phyloP scores from a whole-genome alignment of 2,888 invertebrate genomes.

The Pogonocherus hispidulus region DNA sequence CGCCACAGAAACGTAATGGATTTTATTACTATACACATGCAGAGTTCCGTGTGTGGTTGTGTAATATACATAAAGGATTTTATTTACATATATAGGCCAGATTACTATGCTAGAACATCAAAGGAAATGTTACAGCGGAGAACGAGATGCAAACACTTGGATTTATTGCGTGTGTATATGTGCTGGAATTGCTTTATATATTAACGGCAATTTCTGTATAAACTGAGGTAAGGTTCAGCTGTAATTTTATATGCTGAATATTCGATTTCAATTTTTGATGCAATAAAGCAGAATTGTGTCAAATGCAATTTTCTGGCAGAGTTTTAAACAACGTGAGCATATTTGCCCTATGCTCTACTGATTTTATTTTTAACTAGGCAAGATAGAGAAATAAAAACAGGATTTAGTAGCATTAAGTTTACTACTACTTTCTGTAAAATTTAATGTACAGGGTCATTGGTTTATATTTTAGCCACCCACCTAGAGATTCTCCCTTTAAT shows the following conservation, averaged over 20 bases:
- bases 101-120: background rate
- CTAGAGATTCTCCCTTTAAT: too few species aligned
- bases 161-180: background rate
- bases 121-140: background rate
- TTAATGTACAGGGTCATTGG: too few species aligned
- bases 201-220: background rate
- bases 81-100: background rate
- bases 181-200: background rate
- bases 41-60: background rate
- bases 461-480: too few species aligned
- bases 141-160: background rate
- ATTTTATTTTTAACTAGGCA: too few species aligned
- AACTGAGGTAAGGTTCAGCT: background rate
- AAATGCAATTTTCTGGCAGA: too few species aligned
- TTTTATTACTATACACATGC: background rate
- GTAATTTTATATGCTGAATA: background rate
- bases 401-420: too few species aligned
- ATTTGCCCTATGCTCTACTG: too few species aligned
- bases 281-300: too few species aligned
- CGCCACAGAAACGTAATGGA: constrained; percentile 6
- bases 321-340: too few species aligned
- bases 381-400: too few species aligned
- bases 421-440: too few species aligned
- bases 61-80: background rate
- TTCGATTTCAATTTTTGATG: background rate